A percentile compares a stretch with the other conserved stretches of the same genome.
These are phyloP conservation scores for Drosophila lutescens DNA, from an alignment of 2,888 invertebrate species.

Conservation along the genomic window DNA sequence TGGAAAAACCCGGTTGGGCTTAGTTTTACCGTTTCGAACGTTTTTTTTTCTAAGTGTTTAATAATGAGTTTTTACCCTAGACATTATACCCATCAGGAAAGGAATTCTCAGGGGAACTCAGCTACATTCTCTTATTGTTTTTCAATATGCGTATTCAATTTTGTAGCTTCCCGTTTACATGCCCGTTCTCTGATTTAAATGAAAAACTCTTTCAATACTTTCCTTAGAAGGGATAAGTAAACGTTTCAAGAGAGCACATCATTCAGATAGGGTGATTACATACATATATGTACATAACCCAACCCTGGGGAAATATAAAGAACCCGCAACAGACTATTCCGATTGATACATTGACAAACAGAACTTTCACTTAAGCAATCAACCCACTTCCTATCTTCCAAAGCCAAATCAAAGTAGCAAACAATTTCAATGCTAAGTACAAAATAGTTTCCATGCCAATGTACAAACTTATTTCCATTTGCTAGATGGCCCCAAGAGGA, in stretches of 20 bases:
- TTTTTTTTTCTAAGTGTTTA: background rate
- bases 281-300: no score
- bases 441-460: conserved; percentile 55
- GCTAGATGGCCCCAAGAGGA: conserved; percentile 37
- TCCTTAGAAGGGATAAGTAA: background rate
- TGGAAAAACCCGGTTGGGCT: no score
- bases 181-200: background rate
- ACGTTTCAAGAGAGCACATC: background rate
- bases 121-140: background rate
- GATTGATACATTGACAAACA: conserved; percentile 12
- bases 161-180: background rate
- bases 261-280: background rate
- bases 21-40: no score
- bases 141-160: background rate
- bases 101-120: no score
- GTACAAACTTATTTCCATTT: conserved; percentile 52
- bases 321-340: conserved; percentile 3
- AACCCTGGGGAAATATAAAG: background rate
- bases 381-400: background rate
- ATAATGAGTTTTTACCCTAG: background rate
- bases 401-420: conserved; percentile 17
- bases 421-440: conserved; percentile 40
- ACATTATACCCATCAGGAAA: no score
- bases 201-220: background rate
- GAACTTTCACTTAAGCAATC: conserved; percentile 16